Conservation (phyloP, 2,888 invertebrate species). For the Acanthosepion pharaonis region DNA sequence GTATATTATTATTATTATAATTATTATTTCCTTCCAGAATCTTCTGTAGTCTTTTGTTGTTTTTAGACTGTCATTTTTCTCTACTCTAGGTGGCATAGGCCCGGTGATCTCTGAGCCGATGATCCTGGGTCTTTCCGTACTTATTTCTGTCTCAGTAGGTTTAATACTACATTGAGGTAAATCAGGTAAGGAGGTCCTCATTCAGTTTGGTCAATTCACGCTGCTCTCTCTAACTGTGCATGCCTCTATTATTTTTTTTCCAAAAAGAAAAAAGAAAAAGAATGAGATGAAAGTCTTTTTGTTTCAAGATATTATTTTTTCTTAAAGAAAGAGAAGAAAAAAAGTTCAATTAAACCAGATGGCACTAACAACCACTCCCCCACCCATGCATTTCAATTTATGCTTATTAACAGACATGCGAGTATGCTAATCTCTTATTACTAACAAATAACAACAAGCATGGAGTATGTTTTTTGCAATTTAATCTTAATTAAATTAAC, state of each 20-base stretch:
- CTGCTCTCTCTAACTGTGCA: constrained; percentile 45
- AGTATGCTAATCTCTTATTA: background rate
- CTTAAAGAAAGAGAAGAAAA: background rate
- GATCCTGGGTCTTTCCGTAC: constrained; percentile 46
- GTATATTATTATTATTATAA: background rate
- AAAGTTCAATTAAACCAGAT: background rate
- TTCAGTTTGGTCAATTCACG: constrained; percentile 46
- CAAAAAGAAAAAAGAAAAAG: constrained; percentile 36
- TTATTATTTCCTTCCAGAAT: constrained; percentile 24
- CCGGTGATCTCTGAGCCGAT: constrained; percentile 43
- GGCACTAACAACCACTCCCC: background rate
- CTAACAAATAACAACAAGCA: background rate
- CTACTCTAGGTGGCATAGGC: constrained; percentile 48
- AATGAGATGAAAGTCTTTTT: background rate
- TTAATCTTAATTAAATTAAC: background rate
- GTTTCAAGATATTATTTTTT: background rate
- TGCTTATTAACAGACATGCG: background rate
- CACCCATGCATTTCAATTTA: background rate
- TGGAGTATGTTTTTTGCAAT: background rate
- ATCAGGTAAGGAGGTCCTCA: constrained; percentile 34
- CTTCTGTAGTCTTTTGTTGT: constrained; percentile 39
- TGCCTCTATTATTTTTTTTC: background rate
- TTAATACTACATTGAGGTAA: constrained; percentile 47
- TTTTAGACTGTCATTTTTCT: constrained; percentile 47
- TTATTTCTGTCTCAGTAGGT: constrained; percentile 47